Conservation (phyloP, 2,797 vertebrate species). For the Oophaga sylvatica region DNA sequence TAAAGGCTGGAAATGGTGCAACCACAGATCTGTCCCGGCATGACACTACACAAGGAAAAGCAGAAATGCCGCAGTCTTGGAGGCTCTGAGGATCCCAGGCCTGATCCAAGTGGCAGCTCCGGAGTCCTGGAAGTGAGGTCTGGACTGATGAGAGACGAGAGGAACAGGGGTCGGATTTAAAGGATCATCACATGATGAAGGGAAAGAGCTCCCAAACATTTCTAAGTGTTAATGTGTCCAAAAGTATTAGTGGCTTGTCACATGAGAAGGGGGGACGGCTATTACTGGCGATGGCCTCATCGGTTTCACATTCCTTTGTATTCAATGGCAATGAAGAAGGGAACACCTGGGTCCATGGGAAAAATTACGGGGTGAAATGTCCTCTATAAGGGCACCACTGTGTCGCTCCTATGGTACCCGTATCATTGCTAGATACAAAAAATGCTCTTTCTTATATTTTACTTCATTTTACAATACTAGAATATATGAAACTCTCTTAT, state of each 20-base stretch:
- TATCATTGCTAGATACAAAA: not conserved
- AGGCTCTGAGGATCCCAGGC: not conserved
- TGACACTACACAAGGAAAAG: constrained; percentile 11
- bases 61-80: constrained; percentile 30
- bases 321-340: no score
- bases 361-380: not conserved
- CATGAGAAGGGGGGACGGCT: not conserved
- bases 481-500: not conserved
- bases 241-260: not conserved
- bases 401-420: not conserved
- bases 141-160: not conserved
- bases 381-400: no score
- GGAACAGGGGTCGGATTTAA: not conserved
- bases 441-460: not conserved
- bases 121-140: not conserved
- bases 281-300: not conserved
- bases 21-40: constrained; percentile 50
- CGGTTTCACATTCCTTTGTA: no score
- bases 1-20: constrained; percentile 12
- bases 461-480: not conserved
- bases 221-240: not conserved
- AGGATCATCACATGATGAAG: not conserved
- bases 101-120: not conserved
- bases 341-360: not conserved
- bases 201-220: not conserved